Evolutionary conservation across 2,888 invertebrate genomes (phyloP).

Genomic region (Autographa gamma): DNA sequence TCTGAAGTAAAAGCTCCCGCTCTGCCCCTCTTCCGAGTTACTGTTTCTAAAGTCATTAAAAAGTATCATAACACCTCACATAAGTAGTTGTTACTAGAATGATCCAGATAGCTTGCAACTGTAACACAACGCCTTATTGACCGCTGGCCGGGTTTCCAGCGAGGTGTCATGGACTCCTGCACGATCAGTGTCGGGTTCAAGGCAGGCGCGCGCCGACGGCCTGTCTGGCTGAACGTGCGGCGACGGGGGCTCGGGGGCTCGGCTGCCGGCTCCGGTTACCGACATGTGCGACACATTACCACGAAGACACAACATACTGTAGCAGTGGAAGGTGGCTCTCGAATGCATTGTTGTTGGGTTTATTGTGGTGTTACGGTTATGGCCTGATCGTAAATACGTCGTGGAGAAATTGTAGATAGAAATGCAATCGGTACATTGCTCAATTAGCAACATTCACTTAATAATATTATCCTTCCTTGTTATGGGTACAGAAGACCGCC

Average conservation of each 20-base stretch:
- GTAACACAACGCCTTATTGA: slow-evolving; percentile 3
- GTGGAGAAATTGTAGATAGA: no score
- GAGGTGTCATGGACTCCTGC: neutral
- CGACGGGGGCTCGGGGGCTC: neutral
- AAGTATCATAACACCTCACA: neutral
- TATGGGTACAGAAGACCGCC: no score
- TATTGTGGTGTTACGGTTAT: neutral
- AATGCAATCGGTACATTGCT: no score
- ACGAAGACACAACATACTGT: neutral
- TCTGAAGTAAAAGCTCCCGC: no score
- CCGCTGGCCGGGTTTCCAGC: neutral
- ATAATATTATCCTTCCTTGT: no score
- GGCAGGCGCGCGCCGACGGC: slow-evolving; percentile 1
- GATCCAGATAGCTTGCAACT: neutral
- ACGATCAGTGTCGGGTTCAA: slow-evolving; percentile 1
- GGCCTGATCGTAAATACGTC: no score
- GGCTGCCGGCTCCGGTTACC: neutral
- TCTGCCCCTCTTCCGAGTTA: no score
- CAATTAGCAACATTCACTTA: no score
- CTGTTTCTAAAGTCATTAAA: neutral
- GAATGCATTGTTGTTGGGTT: neutral
- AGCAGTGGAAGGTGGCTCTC: neutral
- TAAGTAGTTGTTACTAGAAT: neutral
- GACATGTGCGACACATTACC: neutral
- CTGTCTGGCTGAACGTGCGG: neutral